Percentiles rank a stretch among this genome's conserved stretches.
Conservation (phyloP, 2,113 vertebrate species). For the Rhinolophus ferrumequinum region DNA sequence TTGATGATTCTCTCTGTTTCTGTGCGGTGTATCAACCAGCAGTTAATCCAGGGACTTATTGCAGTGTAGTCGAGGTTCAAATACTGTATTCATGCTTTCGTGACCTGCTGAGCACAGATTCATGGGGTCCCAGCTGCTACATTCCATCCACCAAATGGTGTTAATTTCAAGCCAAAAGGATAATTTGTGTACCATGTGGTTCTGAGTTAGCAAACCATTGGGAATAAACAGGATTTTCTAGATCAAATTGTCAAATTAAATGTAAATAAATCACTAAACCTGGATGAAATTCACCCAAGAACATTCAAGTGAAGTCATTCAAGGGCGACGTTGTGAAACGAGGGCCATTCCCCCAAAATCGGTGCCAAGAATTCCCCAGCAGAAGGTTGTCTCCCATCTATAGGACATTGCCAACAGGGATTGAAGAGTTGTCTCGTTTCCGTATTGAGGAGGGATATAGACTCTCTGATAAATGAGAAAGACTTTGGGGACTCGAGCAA, state of each 20-base stretch:
- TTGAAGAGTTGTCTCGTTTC: neutral
- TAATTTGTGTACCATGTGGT: neutral
- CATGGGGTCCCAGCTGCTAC: neutral
- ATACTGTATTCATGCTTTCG: neutral
- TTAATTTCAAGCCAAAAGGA: neutral
- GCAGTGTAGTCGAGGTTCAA: neutral
- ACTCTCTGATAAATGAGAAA: neutral
- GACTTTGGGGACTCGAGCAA: neutral
- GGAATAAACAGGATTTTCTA: neutral
- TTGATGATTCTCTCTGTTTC: neutral
- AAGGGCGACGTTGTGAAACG: neutral
- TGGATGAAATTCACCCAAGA: neutral
- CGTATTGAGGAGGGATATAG: neutral
- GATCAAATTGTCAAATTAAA: neutral
- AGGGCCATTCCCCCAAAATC: neutral
- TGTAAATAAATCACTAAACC: neutral
- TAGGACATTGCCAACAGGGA: neutral
- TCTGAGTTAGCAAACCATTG: neutral
- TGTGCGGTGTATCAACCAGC: neutral
- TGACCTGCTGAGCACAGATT: neutral
- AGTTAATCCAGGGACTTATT: neutral
- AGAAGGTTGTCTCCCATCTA: neutral
- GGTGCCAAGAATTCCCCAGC: neutral
- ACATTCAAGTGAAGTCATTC: neutral
- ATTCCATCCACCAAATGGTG: neutral